phyloP scores from a whole-genome alignment of 64 coral and sea anemone species.

The Actinia equina region DNA sequence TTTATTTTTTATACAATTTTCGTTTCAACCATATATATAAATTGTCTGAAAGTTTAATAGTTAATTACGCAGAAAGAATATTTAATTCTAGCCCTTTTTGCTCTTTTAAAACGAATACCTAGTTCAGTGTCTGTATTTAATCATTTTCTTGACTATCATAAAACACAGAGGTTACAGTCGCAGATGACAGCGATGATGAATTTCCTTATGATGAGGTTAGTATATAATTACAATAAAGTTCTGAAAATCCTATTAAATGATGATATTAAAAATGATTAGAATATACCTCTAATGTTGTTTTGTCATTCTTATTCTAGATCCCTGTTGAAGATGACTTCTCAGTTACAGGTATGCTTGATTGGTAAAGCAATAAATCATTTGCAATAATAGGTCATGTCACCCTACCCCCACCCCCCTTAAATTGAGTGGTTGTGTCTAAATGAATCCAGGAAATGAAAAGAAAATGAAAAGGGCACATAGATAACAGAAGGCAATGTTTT shows the following conservation, averaged over 20 bases:
- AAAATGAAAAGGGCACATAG: no score
- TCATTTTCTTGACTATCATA: constrained; percentile 18
- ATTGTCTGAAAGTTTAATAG: no score
- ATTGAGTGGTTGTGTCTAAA: no score
- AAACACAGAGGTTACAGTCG: constrained; percentile 77
- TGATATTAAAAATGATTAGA: neutral
- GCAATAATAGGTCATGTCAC: no score
- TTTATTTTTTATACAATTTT: neutral
- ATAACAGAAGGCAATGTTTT: no score
- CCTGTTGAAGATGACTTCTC: constrained; percentile 91
- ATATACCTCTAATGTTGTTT: neutral
- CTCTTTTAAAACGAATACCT: no score
- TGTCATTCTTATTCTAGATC: constrained; percentile 40
- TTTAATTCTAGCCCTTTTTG: no score
- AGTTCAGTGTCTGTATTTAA: no score
- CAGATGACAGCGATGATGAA: constrained; percentile 93
- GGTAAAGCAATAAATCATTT: neutral
- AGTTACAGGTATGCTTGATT: constrained; percentile 47
- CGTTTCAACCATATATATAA: neutral
- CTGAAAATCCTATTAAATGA: neutral
- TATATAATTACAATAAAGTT: neutral
- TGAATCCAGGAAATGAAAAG: no score
- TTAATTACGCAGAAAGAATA: no score
- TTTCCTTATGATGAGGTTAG: constrained; percentile 95
- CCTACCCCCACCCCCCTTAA: no score